Conservation (phyloP, 2,888 invertebrate species). For the Platycnemis pennipes region DNA sequence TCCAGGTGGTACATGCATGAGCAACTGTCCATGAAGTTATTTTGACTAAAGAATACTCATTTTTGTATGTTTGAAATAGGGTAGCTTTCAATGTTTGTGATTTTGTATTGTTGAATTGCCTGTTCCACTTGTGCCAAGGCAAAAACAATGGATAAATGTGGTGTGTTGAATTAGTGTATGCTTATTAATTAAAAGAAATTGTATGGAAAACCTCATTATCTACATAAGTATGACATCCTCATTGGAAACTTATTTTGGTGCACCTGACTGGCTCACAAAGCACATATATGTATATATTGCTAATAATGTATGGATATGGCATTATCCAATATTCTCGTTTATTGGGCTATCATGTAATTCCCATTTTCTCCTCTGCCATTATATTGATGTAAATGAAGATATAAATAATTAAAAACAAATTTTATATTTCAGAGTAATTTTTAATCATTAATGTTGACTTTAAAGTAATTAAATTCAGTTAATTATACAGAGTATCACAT, state of each 20-base stretch:
- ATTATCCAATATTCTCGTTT: conserved; percentile 44
- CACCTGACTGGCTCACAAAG: conserved; percentile 51
- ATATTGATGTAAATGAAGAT: conserved; percentile 38
- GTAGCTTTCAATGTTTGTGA: conserved; percentile 43
- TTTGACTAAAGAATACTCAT: conserved; percentile 48
- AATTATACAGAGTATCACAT: not conserved
- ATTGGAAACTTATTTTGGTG: conserved; percentile 40
- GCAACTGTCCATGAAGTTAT: conserved; percentile 51
- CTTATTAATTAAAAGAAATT: conserved; percentile 30
- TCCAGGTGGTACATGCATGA: conserved; percentile 46
- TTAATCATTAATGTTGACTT: not conserved
- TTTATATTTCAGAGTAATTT: conserved; percentile 25
- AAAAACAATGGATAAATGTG: conserved; percentile 44
- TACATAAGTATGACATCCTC: conserved; percentile 35
- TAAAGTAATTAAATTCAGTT: conserved; percentile 5
- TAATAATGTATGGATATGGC: conserved; percentile 41
- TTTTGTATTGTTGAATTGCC: conserved; percentile 31
- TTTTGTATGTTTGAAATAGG: conserved; percentile 54
- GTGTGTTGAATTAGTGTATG: conserved; percentile 26
- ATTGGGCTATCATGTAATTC: conserved; percentile 44
- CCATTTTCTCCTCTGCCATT: conserved; percentile 55
- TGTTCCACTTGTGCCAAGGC: conserved; percentile 21
- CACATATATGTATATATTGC: conserved; percentile 39
- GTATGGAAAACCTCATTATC: conserved; percentile 49
- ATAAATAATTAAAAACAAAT: conserved; percentile 51